Conservation (phyloP, 2,113 vertebrate species). For the Lepus americanus region DNA sequence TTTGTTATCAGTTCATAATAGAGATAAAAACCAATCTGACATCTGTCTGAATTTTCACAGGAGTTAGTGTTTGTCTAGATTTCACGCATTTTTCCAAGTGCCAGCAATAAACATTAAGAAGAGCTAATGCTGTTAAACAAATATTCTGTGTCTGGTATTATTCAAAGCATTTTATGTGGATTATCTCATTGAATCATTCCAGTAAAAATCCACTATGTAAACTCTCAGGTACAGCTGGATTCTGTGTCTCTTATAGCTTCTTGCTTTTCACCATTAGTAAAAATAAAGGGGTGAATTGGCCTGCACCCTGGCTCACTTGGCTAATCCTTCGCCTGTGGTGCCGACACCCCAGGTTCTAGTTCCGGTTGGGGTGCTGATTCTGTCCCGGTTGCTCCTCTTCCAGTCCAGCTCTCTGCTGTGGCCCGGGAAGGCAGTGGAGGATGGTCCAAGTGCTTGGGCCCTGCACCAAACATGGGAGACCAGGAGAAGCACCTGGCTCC, state of each 20-base stretch:
- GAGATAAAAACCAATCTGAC: slow-evolving; percentile 35
- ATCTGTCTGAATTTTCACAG: slow-evolving; percentile 5
- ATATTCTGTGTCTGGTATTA: not conserved
- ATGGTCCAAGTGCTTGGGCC: no score
- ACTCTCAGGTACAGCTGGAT: not conserved
- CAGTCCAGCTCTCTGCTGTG: no score
- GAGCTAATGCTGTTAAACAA: not conserved
- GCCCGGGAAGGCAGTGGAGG: no score
- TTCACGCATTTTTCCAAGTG: not conserved
- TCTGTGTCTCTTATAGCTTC: not conserved
- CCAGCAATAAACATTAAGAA: not conserved
- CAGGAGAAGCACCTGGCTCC: no score
- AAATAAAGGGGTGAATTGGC: not conserved
- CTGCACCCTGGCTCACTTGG: no score
- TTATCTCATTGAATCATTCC: not conserved
- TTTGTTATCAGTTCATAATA: not conserved
- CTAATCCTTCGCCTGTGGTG: no score
- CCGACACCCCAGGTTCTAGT: no score
- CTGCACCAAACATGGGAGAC: no score
- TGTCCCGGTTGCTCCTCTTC: no score
- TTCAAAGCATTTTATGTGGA: not conserved
- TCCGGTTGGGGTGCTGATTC: no score
- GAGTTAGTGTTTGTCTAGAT: not conserved
- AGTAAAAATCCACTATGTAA: not conserved
- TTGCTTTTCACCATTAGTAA: not conserved